Evolutionary conservation across 1,140 invertebrate genomes (phyloP), one percentile per base, ranked within the genome.

Genomic region (Gonioctena quinquepunctata): DNA sequence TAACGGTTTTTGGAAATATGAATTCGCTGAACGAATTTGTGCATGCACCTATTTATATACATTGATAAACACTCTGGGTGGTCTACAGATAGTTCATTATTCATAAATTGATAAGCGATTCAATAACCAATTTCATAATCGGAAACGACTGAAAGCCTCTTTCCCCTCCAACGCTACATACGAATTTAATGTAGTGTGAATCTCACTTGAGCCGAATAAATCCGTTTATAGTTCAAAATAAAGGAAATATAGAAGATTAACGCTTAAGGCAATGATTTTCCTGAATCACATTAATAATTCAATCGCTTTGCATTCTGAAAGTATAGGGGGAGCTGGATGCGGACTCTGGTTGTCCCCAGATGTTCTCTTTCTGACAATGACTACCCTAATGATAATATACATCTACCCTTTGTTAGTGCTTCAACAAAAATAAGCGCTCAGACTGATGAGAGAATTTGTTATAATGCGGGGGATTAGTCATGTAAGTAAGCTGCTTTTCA

Each of bases 241-340:
- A 54, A 66, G 63, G 49, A 66, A 66, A 66, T 66, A 54, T 66
- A 28, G 48, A 54, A 66, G 63, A 54, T 66, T 66, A 66, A 23
- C 48, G 63, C 63, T 66, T 16, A 13, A 66, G 63, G 63, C 48
- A 66, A 66, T 66, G 63, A 66, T 66, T 66, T 66, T 26, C 19
- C 23, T 23, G 50, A 54, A 66, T 66, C 49, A 19, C 33, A 62
- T 62, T 48, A 62, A 54, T 64, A 49, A 64, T 48, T 66, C 59
- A 66, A 66, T 66, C 54, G 63, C 11, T 28, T 42, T 19, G 26
- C 23, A 11, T 33, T 42, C 11, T 13, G 18, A 62, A 27, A 62
- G 21, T 19, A 27, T 18, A 33, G 13, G 60, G 28, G 60, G 60
- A 18, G 18, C 21, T 18, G n/a, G 2, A 54, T 18, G 21, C 50